These are phyloP conservation scores for Balearica regulorum DNA, from an alignment of 2,797 vertebrate genomes.

Conservation along the genomic window DNA sequence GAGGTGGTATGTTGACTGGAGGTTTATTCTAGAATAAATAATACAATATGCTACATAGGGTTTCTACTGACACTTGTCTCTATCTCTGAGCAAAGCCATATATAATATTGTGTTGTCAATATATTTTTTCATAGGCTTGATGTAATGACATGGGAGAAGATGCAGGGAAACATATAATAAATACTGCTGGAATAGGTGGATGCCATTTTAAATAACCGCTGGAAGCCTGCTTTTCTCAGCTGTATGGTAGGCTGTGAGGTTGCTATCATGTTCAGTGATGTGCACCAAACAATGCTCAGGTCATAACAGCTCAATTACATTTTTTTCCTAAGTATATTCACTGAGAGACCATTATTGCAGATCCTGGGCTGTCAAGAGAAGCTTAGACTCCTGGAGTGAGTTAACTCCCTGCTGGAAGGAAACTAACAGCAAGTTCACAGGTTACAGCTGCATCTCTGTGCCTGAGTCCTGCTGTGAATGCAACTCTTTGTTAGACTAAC, in stretches of 20 bases:
- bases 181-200: not conserved
- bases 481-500: constrained; percentile 3
- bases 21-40: not conserved
- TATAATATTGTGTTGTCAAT: not conserved
- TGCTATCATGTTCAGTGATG: not conserved
- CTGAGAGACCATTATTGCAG: not conserved
- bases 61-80: not conserved
- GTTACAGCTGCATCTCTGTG: not conserved
- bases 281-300: not conserved
- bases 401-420: not conserved
- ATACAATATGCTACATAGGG: not conserved
- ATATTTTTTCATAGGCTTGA: not conserved
- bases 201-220: not conserved
- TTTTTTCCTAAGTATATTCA: not conserved
- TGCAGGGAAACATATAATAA: not conserved
- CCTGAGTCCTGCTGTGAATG: not conserved
- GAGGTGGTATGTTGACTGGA: not conserved
- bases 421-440: not conserved
- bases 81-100: not conserved
- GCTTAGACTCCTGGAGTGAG: not conserved
- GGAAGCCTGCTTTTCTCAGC: not conserved
- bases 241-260: not conserved
- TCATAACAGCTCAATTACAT: not conserved
- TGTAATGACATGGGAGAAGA: not conserved
- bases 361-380: not conserved